Evolutionary conservation across 2,888 invertebrate species (phyloP).

Genomic region (Leucoma salicis): DNA sequence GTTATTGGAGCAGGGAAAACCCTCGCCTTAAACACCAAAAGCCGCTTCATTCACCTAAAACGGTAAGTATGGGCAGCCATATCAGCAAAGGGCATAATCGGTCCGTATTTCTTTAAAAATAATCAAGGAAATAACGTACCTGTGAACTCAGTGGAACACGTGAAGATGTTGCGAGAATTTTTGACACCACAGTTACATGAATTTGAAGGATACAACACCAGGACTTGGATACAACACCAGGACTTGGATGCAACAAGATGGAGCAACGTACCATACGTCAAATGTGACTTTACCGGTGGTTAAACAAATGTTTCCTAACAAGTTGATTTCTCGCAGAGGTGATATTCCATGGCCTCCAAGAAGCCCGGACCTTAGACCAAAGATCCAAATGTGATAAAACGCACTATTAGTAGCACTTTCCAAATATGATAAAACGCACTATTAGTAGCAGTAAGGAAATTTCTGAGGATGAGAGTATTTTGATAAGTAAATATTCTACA

Average conservation of each 20-base stretch:
- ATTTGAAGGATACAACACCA: constrained; percentile 10
- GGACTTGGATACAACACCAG: no score
- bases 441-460: no score
- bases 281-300: constrained; percentile 12
- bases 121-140: constrained; percentile 8
- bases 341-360: constrained; percentile 13
- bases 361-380: constrained; percentile 20
- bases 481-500: no score
- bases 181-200: constrained; percentile 11
- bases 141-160: no score
- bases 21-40: constrained; percentile 1
- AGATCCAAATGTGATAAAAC: no score
- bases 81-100: constrained; percentile 4
- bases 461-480: no score
- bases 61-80: constrained; percentile 5
- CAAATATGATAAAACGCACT: no score
- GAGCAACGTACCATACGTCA: constrained; percentile 18
- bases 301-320: constrained; percentile 1
- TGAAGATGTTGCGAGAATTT: constrained; percentile 1
- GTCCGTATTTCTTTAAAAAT: constrained; percentile 6
- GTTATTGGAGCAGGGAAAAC: constrained; percentile 2
- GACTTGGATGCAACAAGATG: constrained; percentile 24
- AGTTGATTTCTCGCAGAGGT: constrained; percentile 6
- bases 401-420: no score
- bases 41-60: neutral